These are phyloP conservation scores for Hydrophis major DNA, from an alignment of 2,797 vertebrate species.

Conservation along the genomic window DNA sequence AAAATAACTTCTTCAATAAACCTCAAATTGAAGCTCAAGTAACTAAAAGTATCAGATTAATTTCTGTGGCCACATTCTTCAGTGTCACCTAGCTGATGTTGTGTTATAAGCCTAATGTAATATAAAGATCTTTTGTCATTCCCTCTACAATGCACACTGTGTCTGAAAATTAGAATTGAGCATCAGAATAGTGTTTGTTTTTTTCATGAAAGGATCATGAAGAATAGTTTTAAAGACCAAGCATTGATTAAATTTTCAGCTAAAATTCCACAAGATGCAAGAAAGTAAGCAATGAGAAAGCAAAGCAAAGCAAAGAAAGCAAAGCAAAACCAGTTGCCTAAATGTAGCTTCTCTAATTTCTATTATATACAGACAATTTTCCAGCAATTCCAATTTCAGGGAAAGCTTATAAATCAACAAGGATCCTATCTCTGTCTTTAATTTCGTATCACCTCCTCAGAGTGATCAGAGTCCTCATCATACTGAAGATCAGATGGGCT, in stretches of 20 bases:
- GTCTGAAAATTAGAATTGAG: not conserved
- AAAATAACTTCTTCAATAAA: not conserved
- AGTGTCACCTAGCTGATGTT: not conserved
- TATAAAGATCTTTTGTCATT: not conserved
- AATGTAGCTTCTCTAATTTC: too few relatives aligned
- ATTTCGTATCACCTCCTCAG: not conserved
- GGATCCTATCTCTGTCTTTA: not conserved
- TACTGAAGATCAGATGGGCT: not conserved
- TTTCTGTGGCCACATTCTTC: not conserved
- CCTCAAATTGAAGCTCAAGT: not conserved
- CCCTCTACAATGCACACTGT: not conserved
- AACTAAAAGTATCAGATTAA: not conserved
- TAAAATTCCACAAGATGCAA: too few relatives aligned
- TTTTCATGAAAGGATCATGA: not conserved
- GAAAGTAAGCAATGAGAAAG: too few relatives aligned
- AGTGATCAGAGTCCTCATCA: not conserved
- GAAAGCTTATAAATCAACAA: not conserved
- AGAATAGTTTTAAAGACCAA: not conserved
- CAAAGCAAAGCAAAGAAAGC: too few relatives aligned
- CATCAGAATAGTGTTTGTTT: not conserved
- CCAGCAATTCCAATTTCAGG: not conserved
- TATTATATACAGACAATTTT: not conserved
- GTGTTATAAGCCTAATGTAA: not conserved
- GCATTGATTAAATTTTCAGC: not conserved
- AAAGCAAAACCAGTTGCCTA: too few relatives aligned